Percentiles rank a stretch among this genome's conserved stretches.
Evolutionary conservation across 2,113 vertebrate genomes (phyloP).

Genomic region (Nyctereutes procyonoides): DNA sequence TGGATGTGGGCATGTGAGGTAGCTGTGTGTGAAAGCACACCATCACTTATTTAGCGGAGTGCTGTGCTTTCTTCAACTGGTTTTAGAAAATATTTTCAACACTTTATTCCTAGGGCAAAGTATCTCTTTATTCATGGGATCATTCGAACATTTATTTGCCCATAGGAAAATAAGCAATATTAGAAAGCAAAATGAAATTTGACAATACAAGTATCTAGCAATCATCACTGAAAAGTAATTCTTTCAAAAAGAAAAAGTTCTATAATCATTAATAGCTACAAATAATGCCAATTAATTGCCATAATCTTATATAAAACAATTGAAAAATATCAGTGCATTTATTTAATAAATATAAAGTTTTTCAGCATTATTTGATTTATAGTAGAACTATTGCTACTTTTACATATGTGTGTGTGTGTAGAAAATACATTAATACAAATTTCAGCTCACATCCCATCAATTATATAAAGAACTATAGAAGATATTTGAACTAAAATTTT

Average conservation of each 20-base stretch:
- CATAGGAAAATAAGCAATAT: background rate
- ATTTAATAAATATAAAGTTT: background rate
- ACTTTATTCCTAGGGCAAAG: background rate
- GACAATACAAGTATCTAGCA: background rate
- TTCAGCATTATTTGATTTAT: background rate
- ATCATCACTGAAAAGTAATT: background rate
- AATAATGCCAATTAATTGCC: background rate
- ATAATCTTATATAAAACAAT: background rate
- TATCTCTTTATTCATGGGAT: background rate
- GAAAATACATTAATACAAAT: background rate
- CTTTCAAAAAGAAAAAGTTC: background rate
- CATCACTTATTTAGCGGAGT: background rate
- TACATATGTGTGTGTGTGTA: background rate
- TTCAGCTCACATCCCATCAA: background rate
- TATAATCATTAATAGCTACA: background rate
- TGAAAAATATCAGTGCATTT: background rate
- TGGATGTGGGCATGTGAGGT: background rate
- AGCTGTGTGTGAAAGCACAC: background rate
- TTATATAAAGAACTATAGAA: background rate
- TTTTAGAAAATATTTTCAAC: background rate
- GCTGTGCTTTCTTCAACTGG: background rate
- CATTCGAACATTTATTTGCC: background rate
- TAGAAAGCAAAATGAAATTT: background rate
- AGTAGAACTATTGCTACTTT: slow-evolving; percentile 18
- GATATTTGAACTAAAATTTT: background rate